A percentile compares a stretch with the other conserved stretches of the same genome.
phyloP scores from a whole-genome alignment of 2,888 invertebrate species.

The Acanthococcus lagerstroemiae region DNA sequence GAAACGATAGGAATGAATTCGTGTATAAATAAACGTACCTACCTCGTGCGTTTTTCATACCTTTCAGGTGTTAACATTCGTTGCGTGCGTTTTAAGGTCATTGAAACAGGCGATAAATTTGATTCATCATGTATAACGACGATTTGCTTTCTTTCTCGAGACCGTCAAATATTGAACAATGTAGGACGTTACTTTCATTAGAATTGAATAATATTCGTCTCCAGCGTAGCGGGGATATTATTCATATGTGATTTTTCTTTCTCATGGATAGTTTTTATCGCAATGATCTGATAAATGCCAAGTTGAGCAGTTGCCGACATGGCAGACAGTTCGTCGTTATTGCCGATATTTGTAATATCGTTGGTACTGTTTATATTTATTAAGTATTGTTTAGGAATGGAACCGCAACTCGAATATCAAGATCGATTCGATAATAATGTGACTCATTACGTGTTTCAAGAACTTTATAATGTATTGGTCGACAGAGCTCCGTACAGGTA shows the following conservation, averaged over 20 bases:
- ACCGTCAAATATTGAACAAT: slow-evolving; percentile 23
- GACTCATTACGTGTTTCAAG: slow-evolving; percentile 27
- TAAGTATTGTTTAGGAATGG: slow-evolving; percentile 27
- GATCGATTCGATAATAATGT: slow-evolving; percentile 27
- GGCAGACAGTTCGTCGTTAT: slow-evolving; percentile 29
- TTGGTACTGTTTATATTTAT: slow-evolving; percentile 25
- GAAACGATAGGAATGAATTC: too few relatives aligned
- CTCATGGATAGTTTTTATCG: not conserved
- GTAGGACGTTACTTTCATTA: slow-evolving; percentile 24
- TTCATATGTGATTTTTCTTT: slow-evolving; percentile 10
- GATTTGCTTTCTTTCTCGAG: slow-evolving; percentile 18
- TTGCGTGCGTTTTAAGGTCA: not conserved
- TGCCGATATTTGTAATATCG: slow-evolving; percentile 30
- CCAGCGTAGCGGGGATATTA: slow-evolving; percentile 11
- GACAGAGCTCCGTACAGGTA: slow-evolving; percentile 29
- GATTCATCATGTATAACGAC: not conserved
- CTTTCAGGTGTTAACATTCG: too few relatives aligned
- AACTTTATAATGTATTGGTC: slow-evolving; percentile 22
- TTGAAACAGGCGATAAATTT: not conserved
- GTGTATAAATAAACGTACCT: too few relatives aligned
- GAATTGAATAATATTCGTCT: slow-evolving; percentile 19
- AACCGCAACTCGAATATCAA: slow-evolving; percentile 15
- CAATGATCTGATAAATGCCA: slow-evolving; percentile 12
- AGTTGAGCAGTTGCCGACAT: slow-evolving; percentile 20
- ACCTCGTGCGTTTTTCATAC: too few relatives aligned